phyloP scores from a whole-genome alignment of 2,888 invertebrate genomes.

The Sphinx pinastri region DNA sequence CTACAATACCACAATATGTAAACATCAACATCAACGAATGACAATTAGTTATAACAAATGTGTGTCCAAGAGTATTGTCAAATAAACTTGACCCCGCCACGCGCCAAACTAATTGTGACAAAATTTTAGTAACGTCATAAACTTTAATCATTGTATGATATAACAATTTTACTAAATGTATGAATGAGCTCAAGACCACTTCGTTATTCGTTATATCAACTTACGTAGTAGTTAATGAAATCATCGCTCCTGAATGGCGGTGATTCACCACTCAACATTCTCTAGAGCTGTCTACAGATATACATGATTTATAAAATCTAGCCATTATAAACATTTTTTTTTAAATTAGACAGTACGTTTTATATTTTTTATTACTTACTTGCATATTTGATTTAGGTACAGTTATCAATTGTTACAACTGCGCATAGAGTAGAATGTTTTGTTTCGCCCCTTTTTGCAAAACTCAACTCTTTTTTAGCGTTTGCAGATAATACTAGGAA shows the following conservation, averaged over 20 bases:
- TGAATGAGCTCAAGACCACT: conserved; percentile 25
- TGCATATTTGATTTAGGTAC: neutral
- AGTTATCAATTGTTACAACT: no score
- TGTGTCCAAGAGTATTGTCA: no score
- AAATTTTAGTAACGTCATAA: conserved; percentile 13
- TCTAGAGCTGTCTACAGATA: conserved; percentile 16
- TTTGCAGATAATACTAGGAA: no score
- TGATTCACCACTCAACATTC: conserved; percentile 40
- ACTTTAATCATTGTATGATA: conserved; percentile 22
- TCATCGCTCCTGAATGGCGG: conserved; percentile 37
- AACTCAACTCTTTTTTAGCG: no score
- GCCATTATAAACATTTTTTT: neutral
- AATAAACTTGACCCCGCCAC: neutral
- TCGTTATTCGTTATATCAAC: conserved; percentile 23
- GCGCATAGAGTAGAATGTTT: no score
- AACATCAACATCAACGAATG: no score
- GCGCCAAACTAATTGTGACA: conserved; percentile 12
- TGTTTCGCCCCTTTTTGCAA: no score
- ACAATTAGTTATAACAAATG: no score
- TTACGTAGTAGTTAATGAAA: conserved; percentile 38
- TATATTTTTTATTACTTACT: no score
- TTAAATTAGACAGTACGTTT: neutral
- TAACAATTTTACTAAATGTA: conserved; percentile 24
- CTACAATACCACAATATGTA: no score
- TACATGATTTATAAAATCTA: conserved; percentile 9